Evolutionary conservation across 2,797 vertebrate genomes (phyloP), one percentile per base, ranked within the genome.

Genomic region (Parauchenoglanis ngamensis): DNA sequence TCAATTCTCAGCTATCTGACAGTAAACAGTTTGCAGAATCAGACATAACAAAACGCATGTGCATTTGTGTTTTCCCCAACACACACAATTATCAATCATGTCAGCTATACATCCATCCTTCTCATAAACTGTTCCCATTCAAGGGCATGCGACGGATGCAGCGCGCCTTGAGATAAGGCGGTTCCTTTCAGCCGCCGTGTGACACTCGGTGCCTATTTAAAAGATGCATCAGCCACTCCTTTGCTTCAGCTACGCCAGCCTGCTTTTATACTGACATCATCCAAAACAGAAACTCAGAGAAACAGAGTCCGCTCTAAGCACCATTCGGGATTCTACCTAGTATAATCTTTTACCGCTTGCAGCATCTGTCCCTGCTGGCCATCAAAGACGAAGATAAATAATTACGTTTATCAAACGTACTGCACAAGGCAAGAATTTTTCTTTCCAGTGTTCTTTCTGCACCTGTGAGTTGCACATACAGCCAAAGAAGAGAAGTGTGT

Each of bases 371-470:
- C 87, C 90, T 91, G 88, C 65, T 84, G 63, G 90, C 90, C 80
- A 88, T 92, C 90, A 92, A 92, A 89, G 84, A 83, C 89, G 86
- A 92, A 87, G 88, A 87, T 85, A 92, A 91, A 92, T 93, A 89
- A 92, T 92, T 92, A 89, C 72, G 83, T 87, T 91, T 91, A 91
- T 92, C 91, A 93, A 84, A 87, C 81, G 84, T 83, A 88, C 90
- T 82, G 84, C 86, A 89, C 78, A 88, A 87, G 88, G 68, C 88
- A 88, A 84, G 61, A 49, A 7, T 13, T 85, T 76, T n/a, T 8
- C 12, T 82, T 88, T 86, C 56, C 72, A 59, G 70, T 70, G 21
- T 54, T 78, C 83, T 73, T 40, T 59, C 85, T 83, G 86, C 83
- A 85, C 76, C 85, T 88, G 87, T 89, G 88, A 89, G 87, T 87